Evolutionary conservation across 1,140 invertebrate genomes (phyloP).

Genomic region (Danaus melanippus): DNA sequence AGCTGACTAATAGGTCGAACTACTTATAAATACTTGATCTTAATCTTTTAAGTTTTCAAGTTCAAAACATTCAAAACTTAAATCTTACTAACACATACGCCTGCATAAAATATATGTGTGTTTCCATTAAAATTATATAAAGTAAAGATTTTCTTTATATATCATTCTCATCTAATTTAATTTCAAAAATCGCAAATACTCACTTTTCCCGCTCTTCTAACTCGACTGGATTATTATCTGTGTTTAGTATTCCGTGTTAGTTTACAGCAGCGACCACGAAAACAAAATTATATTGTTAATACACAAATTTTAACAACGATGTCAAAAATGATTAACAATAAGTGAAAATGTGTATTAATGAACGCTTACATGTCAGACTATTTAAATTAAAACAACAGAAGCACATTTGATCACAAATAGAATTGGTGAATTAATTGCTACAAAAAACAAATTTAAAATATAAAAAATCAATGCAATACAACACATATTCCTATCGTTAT

Average conservation of each 20-base stretch:
- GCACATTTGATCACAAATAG: not conserved
- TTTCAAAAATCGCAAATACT: slow-evolving; percentile 68
- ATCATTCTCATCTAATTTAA: slow-evolving; percentile 14
- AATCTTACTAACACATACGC: too few relatives aligned
- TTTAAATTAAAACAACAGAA: slow-evolving; percentile 1
- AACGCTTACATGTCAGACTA: not conserved
- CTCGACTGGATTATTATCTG: slow-evolving; percentile 85
- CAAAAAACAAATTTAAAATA: too few relatives aligned
- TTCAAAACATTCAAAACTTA: too few relatives aligned
- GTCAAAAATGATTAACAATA: not conserved
- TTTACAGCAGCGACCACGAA: slow-evolving; percentile 43
- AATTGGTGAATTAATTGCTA: too few relatives aligned
- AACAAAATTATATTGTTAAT: slow-evolving; percentile 31
- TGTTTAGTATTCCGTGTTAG: slow-evolving; percentile 32
- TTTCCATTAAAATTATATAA: too few relatives aligned
- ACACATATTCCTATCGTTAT: too few relatives aligned
- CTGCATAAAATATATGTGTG: too few relatives aligned
- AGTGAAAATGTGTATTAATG: slow-evolving; percentile 7
- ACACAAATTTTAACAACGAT: slow-evolving; percentile 13
- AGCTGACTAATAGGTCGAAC: not conserved
- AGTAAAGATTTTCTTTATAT: too few relatives aligned
- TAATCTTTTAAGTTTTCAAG: too few relatives aligned
- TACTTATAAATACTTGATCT: slow-evolving; percentile 3
- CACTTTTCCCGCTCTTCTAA: slow-evolving; percentile 89
- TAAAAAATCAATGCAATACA: not conserved